Evolutionary conservation across 1,140 invertebrate species (phyloP), one percentile per base, ranked within the genome.

Genomic region (Vanessa tameamea): DNA sequence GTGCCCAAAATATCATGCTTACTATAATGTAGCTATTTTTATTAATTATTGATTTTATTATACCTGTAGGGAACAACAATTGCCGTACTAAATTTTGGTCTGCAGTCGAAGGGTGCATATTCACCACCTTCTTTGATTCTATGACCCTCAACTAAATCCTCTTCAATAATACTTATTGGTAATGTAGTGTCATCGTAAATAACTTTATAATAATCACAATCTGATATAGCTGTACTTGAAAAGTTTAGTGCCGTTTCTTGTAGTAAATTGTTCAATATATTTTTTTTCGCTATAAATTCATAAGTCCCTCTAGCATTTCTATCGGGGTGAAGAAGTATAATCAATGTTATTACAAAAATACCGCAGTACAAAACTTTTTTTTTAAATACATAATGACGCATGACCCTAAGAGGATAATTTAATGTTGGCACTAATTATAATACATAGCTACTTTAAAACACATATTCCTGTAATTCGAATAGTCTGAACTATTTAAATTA

Each of bases 51-150:
- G 4, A 70, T 51, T 47, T 63, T 47, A 16, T 16, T n/a, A 23
- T 69, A 90, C 88, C 89, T 84, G 70, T 93, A 93, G 20, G 92
- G 92, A 48, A 93, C 87, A 76, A 93, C 91, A 43, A 93, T 85
- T 47, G 92, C 92, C 16, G 87, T 87, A 73, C 92, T 93, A 70
- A 87, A 92, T 65, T 87, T 87, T n/a, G 90, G 86, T 75, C 86
- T 88, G 67, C 90, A 92, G 3, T 89, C 83, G 15, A 74, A 67
- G 14, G 90, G 90, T 15, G 78, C 73, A 64, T 85, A 91, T 80
- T 91, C 90, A 8, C 90, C 90, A 48, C 90, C 90, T 75, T 89
- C 88, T 72, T 73, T 86, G 26, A 92, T 89, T 65, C 77, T 83
- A 72, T 90, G 86, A 12, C 84, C 82, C 50, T 89, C 87, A 37